A percentile compares a stretch with the other conserved stretches of the same genome.
Conservation (phyloP, 2,797 vertebrate genomes). For the Microtus obscurus region DNA sequence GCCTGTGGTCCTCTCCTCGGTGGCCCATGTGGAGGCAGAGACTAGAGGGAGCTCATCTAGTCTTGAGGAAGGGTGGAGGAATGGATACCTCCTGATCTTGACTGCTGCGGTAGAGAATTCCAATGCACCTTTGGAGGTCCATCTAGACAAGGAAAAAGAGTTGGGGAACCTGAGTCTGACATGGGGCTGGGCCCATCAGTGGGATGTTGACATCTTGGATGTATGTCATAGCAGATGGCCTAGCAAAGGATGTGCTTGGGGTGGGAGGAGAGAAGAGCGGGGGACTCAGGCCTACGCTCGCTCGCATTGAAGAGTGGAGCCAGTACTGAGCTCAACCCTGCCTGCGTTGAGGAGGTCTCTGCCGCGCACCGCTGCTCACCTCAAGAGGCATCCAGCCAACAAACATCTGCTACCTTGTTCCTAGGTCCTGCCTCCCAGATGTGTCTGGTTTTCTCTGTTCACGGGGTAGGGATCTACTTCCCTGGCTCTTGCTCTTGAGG, state of each 20-base stretch:
- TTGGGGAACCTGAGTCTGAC: neutral
- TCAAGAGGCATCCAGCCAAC: neutral
- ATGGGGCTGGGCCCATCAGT: neutral
- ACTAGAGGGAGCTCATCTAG: neutral
- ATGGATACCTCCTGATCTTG: neutral
- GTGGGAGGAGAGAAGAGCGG: neutral
- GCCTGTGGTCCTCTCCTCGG: conserved; percentile 57
- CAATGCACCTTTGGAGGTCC: neutral
- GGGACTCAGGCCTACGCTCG: neutral
- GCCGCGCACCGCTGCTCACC: fast-evolving
- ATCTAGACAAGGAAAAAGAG: neutral
- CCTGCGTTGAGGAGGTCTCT: fast-evolving
- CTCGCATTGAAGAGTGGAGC: neutral
- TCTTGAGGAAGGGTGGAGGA: neutral
- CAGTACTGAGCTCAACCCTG: neutral
- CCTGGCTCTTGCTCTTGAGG: neutral
- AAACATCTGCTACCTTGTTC: neutral
- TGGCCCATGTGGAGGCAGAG: conserved; percentile 60
- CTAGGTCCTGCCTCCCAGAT: neutral
- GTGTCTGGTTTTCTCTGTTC: neutral
- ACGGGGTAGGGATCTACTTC: neutral
- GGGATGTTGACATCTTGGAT: neutral
- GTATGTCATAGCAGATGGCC: neutral
- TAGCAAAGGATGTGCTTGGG: neutral
- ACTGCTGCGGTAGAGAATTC: neutral